Conservation (phyloP, 2,797 vertebrate genomes). For the Phoxinus dragarum region DNA sequence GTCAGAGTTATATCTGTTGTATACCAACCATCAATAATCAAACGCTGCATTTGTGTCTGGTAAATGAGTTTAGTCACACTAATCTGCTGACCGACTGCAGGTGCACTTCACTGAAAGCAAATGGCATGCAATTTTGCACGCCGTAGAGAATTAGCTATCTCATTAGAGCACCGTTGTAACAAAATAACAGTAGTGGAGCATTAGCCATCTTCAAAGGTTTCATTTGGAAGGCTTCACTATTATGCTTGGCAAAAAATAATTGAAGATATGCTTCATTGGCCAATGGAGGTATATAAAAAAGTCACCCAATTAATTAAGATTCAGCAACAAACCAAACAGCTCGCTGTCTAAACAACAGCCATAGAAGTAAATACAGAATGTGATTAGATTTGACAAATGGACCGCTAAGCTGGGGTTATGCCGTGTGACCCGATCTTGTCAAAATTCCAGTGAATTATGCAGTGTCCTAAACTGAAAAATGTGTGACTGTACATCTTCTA, state of each 20-base stretch:
- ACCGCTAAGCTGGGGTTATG: slow-evolving; percentile 7
- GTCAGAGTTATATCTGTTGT: neutral
- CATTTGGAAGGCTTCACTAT: slow-evolving; percentile 22
- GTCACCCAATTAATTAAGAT: slow-evolving; percentile 4
- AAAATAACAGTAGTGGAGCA: slow-evolving; percentile 32
- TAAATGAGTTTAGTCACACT: slow-evolving; percentile 23
- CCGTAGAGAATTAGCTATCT: slow-evolving; percentile 41
- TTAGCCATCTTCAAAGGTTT: slow-evolving; percentile 45
- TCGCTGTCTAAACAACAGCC: slow-evolving; percentile 14
- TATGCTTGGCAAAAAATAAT: slow-evolving; percentile 36
- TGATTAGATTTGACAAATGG: slow-evolving; percentile 47
- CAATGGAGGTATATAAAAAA: neutral
- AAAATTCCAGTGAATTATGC: slow-evolving; percentile 27
- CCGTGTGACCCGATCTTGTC: neutral
- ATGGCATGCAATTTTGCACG: slow-evolving; percentile 12
- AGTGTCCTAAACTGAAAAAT: neutral
- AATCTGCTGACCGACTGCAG: slow-evolving; percentile 30
- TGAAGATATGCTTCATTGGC: slow-evolving; percentile 31
- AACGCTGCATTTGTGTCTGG: slow-evolving; percentile 1
- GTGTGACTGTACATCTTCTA: neutral
- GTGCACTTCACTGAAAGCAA: slow-evolving; percentile 16
- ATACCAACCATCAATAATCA: slow-evolving; percentile 1
- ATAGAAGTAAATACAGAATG: slow-evolving; percentile 23
- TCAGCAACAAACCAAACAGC: slow-evolving; percentile 14
- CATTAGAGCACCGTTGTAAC: slow-evolving; percentile 31